phyloP scores from a whole-genome alignment of 2,888 invertebrate species.

The Andrena chrysosceles region DNA sequence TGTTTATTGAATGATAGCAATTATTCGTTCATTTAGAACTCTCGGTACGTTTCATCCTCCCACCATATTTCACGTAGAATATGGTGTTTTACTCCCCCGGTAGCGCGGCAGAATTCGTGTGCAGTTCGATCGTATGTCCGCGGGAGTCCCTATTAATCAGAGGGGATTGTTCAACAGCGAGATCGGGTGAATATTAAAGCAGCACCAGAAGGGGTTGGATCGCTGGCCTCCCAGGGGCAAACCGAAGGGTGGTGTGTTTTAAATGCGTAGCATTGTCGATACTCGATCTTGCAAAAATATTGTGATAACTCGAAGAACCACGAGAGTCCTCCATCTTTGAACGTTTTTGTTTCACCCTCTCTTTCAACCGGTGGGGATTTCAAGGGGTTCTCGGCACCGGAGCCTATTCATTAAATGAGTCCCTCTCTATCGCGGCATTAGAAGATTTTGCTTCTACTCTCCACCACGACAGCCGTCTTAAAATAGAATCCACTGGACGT shows the following conservation, averaged over 20 bases:
- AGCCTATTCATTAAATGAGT: conserved; percentile 23
- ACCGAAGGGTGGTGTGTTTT: conserved; percentile 40
- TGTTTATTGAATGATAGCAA: too few relatives aligned
- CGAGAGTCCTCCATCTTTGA: conserved; percentile 63
- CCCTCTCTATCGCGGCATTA: conserved; percentile 10
- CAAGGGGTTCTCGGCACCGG: conserved; percentile 20
- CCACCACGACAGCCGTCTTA: too few relatives aligned
- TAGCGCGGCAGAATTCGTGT: conserved; percentile 27
- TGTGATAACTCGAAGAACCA: conserved; percentile 71
- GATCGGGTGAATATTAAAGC: conserved; percentile 79
- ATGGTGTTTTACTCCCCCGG: neutral
- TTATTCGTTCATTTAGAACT: too few relatives aligned
- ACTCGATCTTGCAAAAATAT: conserved; percentile 73
- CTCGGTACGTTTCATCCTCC: neutral
- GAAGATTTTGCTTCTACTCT: neutral
- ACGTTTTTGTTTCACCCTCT: conserved; percentile 60
- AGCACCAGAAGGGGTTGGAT: conserved; percentile 75
- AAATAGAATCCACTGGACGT: neutral
- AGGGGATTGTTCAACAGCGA: conserved; percentile 73
- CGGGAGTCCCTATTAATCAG: conserved; percentile 73
- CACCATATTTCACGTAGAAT: neutral
- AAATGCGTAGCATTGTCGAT: conserved; percentile 63
- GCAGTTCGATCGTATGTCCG: neutral
- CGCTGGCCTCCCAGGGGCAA: conserved; percentile 67
- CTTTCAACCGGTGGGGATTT: conserved; percentile 37